phyloP scores from a whole-genome alignment of 2,888 invertebrate genomes.

The Volucella zonaria region DNA sequence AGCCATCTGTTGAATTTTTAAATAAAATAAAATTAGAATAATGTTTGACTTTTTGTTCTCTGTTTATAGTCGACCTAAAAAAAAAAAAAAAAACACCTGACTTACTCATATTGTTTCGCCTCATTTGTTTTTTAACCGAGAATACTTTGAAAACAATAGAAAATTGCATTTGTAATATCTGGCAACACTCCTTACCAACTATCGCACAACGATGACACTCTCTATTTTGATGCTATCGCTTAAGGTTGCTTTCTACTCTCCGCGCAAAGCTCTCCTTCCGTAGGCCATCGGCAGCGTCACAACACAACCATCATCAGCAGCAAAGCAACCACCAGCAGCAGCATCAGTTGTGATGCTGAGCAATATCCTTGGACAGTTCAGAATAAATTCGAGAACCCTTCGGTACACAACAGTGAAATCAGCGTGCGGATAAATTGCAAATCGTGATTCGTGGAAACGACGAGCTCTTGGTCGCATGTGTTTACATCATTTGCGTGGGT shows the following conservation, averaged over 20 bases:
- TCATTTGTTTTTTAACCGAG: not conserved
- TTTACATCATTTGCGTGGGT: conserved; percentile 20
- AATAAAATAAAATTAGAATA: no score
- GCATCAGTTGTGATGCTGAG: conserved; percentile 28
- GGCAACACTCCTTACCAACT: conserved; percentile 45
- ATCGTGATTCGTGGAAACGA: conserved; percentile 23
- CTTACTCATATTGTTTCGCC: not conserved
- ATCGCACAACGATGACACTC: conserved; percentile 53
- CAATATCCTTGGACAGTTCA: conserved; percentile 65
- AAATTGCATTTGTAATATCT: not conserved
- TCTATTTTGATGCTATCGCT: conserved; percentile 55
- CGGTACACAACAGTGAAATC: conserved; percentile 41
- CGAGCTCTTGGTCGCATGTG: conserved; percentile 34
- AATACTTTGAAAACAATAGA: not conserved
- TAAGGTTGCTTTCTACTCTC: conserved; percentile 66
- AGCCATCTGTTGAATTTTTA: no score
- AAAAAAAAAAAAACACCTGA: no score
- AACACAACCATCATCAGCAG: conserved; percentile 7
- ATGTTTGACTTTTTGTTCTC: no score
- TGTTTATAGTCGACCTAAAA: no score
- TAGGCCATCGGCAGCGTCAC: conserved; percentile 35
- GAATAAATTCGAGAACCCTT: conserved; percentile 57
- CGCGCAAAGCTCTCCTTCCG: conserved; percentile 61
- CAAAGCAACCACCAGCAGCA: conserved; percentile 43
- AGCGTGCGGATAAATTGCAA: conserved; percentile 33